Percentiles rank a stretch among this genome's conserved stretches.
These are phyloP conservation scores for Cylindroiulus punctatus DNA, from an alignment of 2,888 invertebrate genomes.

Conservation along the genomic window DNA sequence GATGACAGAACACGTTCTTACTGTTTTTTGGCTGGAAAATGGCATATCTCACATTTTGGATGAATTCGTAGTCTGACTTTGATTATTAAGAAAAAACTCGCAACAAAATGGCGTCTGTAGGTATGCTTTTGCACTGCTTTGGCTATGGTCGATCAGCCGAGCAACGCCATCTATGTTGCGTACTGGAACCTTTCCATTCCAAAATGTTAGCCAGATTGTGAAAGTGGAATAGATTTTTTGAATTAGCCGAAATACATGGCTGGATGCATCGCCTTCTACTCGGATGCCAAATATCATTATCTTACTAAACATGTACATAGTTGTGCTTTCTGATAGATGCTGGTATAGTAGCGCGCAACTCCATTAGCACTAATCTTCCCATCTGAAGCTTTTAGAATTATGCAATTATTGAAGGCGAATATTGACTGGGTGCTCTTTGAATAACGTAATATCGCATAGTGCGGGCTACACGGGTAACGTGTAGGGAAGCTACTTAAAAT, in stretches of 20 bases:
- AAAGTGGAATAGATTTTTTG: neutral
- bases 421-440: constrained; percentile 32
- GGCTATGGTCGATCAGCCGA: too few relatives aligned
- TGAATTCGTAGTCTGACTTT: too few relatives aligned
- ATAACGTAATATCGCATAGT: neutral
- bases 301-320: constrained; percentile 4
- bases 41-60: too few relatives aligned
- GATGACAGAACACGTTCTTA: too few relatives aligned
- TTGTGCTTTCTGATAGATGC: neutral
- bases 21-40: too few relatives aligned
- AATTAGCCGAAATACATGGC: constrained; percentile 12
- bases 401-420: constrained; percentile 32
- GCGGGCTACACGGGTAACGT: constrained; percentile 13
- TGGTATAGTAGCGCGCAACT: constrained; percentile 23
- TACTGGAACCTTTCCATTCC: too few relatives aligned
- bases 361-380: constrained; percentile 32
- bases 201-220: neutral
- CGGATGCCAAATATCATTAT: constrained; percentile 21
- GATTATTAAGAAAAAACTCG: too few relatives aligned
- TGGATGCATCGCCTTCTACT: neutral
- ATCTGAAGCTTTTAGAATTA: constrained; percentile 32
- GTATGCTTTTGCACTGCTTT: too few relatives aligned
- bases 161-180: too few relatives aligned
- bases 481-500: neutral
- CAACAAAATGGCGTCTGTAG: too few relatives aligned